These are phyloP conservation scores for Malaclemys terrapin DNA, from an alignment of 2,113 vertebrate genomes.

Conservation along the genomic window DNA sequence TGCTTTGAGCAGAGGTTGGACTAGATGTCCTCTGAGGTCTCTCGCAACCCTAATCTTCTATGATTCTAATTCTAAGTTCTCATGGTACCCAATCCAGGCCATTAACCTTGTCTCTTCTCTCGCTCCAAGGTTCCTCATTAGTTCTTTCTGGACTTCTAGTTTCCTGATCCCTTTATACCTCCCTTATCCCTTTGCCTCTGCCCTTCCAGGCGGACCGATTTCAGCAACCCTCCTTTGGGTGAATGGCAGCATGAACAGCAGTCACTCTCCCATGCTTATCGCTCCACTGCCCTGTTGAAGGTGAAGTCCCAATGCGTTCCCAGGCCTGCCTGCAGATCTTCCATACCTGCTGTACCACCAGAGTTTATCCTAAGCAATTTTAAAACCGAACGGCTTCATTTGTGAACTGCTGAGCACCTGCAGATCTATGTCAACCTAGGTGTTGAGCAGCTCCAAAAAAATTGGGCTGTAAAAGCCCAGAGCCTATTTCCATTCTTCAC, in stretches of 20 bases:
- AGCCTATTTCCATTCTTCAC: background rate
- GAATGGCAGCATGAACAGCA: background rate
- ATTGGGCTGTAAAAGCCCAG: background rate
- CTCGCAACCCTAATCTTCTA: too few relatives aligned
- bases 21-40: too few relatives aligned
- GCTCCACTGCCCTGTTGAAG: background rate
- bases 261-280: background rate
- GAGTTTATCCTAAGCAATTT: fast-evolving
- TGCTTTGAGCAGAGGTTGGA: too few relatives aligned
- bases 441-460: background rate
- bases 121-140: background rate
- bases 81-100: background rate
- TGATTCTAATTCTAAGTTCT: background rate
- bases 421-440: background rate
- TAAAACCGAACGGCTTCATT: background rate
- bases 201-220: background rate
- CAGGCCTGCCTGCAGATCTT: background rate
- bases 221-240: background rate
- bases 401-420: background rate
- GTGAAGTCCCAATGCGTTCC: background rate
- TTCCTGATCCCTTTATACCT: background rate
- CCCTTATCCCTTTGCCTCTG: background rate
- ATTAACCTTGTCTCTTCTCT: background rate
- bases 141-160: background rate
- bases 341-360: background rate